These are phyloP conservation scores for Spodoptera litura DNA, from an alignment of 1,140 invertebrate species.

Conservation along the genomic window DNA sequence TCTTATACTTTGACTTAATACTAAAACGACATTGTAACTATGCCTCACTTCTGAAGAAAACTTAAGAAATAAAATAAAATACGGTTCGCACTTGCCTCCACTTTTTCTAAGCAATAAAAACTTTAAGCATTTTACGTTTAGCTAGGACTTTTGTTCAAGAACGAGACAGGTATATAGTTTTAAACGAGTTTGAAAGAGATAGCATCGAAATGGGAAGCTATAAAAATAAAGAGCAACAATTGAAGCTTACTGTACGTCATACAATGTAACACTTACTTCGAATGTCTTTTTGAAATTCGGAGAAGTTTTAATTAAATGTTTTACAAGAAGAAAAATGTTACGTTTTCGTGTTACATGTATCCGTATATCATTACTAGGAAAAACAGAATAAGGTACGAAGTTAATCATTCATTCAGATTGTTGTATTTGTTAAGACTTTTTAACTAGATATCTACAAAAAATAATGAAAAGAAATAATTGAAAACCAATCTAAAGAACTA, in stretches of 20 bases:
- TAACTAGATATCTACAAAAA: no score
- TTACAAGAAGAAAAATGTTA: neutral
- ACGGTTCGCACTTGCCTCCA: conserved; percentile 34
- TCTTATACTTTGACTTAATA: no score
- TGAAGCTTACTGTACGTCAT: conserved; percentile 29
- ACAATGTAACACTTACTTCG: conserved; percentile 18
- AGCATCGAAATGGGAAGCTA: conserved; percentile 1
- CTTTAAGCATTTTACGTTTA: conserved; percentile 51
- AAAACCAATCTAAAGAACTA: neutral
- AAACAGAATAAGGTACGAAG: neutral
- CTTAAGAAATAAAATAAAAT: conserved; percentile 19
- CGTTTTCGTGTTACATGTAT: neutral
- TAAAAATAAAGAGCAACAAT: conserved; percentile 37
- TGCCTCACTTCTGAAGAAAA: no score
- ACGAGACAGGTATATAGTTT: conserved; percentile 28
- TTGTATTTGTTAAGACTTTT: neutral
- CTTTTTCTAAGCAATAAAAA: conserved; percentile 55
- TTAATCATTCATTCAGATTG: neutral
- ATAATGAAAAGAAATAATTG: no score
- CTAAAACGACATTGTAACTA: no score
- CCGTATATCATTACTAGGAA: neutral
- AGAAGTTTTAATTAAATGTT: conserved; percentile 1
- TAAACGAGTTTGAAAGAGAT: conserved; percentile 18
- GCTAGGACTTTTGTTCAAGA: conserved; percentile 25
- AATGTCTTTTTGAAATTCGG: neutral